Conservation (phyloP, 2,888 invertebrate genomes). For the Cheilosia grossa region DNA sequence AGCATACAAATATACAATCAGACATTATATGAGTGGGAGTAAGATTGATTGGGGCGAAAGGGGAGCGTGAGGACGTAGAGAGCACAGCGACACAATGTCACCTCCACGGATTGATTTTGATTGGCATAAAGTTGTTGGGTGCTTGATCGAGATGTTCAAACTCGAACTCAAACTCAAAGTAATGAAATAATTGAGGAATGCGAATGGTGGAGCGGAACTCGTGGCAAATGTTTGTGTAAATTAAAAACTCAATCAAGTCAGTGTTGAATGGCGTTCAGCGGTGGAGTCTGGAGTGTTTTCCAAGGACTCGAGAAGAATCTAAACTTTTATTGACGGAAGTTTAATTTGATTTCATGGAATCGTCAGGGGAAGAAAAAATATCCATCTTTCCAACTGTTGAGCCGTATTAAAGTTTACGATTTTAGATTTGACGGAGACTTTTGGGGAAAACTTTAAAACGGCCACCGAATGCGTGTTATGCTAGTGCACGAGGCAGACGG, state of each 20-base stretch:
- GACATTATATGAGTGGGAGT: slow-evolving; percentile 41
- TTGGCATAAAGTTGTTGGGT: slow-evolving; percentile 14
- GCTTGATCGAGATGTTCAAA: slow-evolving; percentile 37
- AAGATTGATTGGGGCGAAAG: slow-evolving; percentile 58
- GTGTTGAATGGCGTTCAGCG: not conserved
- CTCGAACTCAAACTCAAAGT: slow-evolving; percentile 11
- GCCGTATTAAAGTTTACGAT: too few species aligned
- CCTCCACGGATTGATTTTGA: slow-evolving; percentile 14
- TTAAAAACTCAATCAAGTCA: slow-evolving; percentile 4
- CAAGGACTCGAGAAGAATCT: too few species aligned
- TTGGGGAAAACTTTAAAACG: too few species aligned
- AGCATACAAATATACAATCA: slow-evolving; percentile 40
- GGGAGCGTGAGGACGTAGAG: slow-evolving; percentile 14
- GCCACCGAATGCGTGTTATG: too few species aligned
- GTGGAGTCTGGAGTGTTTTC: too few species aligned
- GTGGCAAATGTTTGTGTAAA: slow-evolving; percentile 3
- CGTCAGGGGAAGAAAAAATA: too few species aligned
- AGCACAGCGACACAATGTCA: slow-evolving; percentile 31
- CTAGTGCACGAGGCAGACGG: too few species aligned
- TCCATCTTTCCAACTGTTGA: too few species aligned
- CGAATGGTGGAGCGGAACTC: slow-evolving; percentile 11
- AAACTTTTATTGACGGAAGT: too few species aligned
- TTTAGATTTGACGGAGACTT: too few species aligned
- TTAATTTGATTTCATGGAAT: too few species aligned
- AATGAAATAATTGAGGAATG: slow-evolving; percentile 18